Percentiles rank a stretch among this genome's conserved stretches.
Evolutionary conservation across 1,140 invertebrate species (phyloP).

Genomic region (Drosophila tristis): DNA sequence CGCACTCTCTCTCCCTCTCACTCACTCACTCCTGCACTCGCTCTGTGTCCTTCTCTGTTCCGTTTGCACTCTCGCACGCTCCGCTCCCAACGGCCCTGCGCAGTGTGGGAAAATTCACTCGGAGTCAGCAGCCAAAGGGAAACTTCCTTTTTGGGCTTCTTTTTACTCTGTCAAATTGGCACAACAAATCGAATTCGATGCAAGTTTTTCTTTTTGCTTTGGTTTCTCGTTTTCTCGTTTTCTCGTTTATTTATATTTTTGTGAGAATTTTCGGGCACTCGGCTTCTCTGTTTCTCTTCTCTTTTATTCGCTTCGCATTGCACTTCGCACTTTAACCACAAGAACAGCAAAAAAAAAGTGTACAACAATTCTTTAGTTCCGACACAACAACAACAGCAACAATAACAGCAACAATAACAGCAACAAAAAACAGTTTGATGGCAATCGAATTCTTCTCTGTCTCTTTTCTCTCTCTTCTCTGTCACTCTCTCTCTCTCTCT

Average conservation of each 20-base stretch:
- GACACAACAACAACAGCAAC: constrained; percentile 12
- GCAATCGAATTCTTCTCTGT: constrained; percentile 5
- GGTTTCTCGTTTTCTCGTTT: constrained; percentile 13
- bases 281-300: constrained; percentile 27
- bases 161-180: constrained; percentile 29
- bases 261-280: constrained; percentile 25
- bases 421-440: constrained; percentile 46
- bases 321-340: constrained; percentile 47
- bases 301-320: constrained; percentile 26
- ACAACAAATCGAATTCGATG: constrained; percentile 52
- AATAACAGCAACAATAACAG: constrained; percentile 32
- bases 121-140: constrained; percentile 24
- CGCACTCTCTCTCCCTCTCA: constrained; percentile 16
- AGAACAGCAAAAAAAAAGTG: constrained; percentile 30
- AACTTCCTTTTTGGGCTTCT: constrained; percentile 14
- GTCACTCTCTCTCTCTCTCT: constrained; percentile 1
- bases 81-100: constrained; percentile 3
- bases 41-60: neutral
- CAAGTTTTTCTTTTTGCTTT: constrained; percentile 9
- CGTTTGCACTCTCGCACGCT: neutral
- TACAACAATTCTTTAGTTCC: constrained; percentile 13
- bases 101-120: constrained; percentile 21
- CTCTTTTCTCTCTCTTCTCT: constrained; percentile 1
- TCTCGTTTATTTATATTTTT: neutral
- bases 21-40: neutral